Evolutionary conservation across 2,888 invertebrate species (phyloP).

Genomic region (Myopa testacea): DNA sequence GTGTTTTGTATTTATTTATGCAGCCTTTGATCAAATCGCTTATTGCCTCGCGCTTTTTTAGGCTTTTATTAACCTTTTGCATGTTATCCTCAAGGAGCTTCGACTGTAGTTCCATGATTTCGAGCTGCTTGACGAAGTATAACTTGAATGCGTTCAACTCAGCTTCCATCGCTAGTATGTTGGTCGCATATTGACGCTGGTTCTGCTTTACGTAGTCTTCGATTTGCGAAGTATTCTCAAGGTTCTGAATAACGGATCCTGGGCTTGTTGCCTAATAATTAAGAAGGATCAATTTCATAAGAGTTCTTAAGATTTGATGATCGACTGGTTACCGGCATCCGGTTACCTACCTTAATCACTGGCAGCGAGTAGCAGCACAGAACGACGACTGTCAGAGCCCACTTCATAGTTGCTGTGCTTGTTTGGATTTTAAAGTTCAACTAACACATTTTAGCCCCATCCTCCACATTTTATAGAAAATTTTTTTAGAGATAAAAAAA

Average conservation of each 20-base stretch:
- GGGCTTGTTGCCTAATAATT: too few species aligned
- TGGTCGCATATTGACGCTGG: constrained; percentile 43
- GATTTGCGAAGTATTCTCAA: constrained; percentile 13
- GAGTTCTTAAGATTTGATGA: too few species aligned
- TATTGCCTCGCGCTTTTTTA: constrained; percentile 44
- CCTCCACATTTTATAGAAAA: constrained; percentile 31
- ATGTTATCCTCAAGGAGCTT: constrained; percentile 35
- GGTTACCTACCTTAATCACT: not conserved
- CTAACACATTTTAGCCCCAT: not conserved
- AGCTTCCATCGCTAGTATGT: constrained; percentile 39
- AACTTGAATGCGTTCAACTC: constrained; percentile 34
- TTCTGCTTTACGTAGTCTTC: constrained; percentile 47
- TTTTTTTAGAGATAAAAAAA: not conserved
- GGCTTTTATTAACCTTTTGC: constrained; percentile 37
- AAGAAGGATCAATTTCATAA: too few species aligned
- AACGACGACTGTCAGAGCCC: not conserved
- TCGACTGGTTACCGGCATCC: too few species aligned
- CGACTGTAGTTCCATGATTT: constrained; percentile 29
- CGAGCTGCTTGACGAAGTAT: constrained; percentile 34
- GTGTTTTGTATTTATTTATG: constrained; percentile 44
- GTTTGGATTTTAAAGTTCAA: constrained; percentile 24
- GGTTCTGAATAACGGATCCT: not conserved
- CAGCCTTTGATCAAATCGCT: constrained; percentile 45
- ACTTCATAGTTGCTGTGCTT: not conserved
- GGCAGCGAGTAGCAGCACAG: not conserved